Evolutionary conservation across 2,888 invertebrate genomes (phyloP), one percentile per base, ranked within the genome.

Genomic region (Drosophila kuntzei): DNA sequence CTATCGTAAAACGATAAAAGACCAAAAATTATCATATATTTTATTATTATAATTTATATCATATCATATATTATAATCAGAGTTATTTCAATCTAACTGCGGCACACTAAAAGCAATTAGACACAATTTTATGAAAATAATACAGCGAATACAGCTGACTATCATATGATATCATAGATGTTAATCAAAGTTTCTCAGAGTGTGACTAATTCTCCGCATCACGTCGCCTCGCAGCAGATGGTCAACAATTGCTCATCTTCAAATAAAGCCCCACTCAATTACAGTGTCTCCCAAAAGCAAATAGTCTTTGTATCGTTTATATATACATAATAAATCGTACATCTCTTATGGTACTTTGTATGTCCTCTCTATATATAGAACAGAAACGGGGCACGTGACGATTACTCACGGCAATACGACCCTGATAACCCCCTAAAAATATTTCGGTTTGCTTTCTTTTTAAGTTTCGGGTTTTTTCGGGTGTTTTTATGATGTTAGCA

Each of bases 381-480:
- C 29, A 11, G 12, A 76, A 16, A 62, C 37, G 76, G 89, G 76
- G 89, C 91, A 90, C 91, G 91, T 91, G 90, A 91, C 82, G 65
- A 87, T 90, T 90, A 90, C 84, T 90, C 87, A 91, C 76, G 59
- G 16, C 44, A 34, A 34, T 34, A 22, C 16, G 22, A 34, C 22
- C 34, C 44, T 34, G 55, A 55, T 55, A 55, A 16, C 22, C 44
- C 32, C 11, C 20, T n/a, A 22, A 9, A 22, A 22, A 36, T 12
- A 43, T 41, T 53, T 20, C 22, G 8, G 3, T 34, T 32, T 25
- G 36, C 39, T 43, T 44, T 55, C 44, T 69, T 27, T 29, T 12
- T 47, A 32, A 41, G 29, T 34, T 43, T n/a, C n/a, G n/a, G n/a
- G n/a, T n/a, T 16, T 39, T 39, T 55, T 34, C 41, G 25, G 16